Base-by-base conservation (phyloP, 2,888 invertebrate species). In the Meiosimyza decipiens region DNA sequence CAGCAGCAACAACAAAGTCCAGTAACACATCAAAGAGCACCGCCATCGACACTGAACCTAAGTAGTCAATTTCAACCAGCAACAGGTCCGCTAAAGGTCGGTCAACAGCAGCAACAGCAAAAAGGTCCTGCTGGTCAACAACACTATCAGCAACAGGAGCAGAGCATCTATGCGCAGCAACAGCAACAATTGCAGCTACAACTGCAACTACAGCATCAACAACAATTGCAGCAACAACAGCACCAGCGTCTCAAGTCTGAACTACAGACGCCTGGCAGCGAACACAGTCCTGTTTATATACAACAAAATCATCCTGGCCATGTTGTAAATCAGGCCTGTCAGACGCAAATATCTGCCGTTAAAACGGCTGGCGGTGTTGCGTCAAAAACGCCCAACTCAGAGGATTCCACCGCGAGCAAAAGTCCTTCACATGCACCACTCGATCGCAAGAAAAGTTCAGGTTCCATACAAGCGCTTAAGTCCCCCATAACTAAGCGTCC, bases 401-500 rank as follows among this genome's bases (percentile, higher is more conserved):
- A 86, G 75, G 85, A 85, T 62, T 85, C 85, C 11, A 84, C 84
- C 0, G 79, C 79, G 1, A 73, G 74, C 65, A 80, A 82, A 74
- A 85, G 85, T 76, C 86, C 86, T 1, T 80, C 82, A 0, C 85
- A 85, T 62, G 82, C 81, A 2, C 84, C 82, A 0, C 73, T 87
- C 16, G 87, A 87, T 73, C 81, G 86, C 52, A 86, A 87, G 73
- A 87, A 87, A 78, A 89, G 89, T 73, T 85, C 87, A 4, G 87
- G 88, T 12, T 90, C 89, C 1, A 89, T 88, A 40, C 92, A 91
- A 81, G 92, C 92, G 16, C 84, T 95, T 60, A 90, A 94, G 74
- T 94, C 95, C 9, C 96, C 96, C 0, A 89, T 93, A 59, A 95
- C 96, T 6, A 95, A 95, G 86, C 89, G 97, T 75, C 93, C 94